Evolutionary conservation across 1,140 invertebrate genomes (phyloP), one percentile per base, ranked within the genome.

Genomic region (Zaprionus inermis): DNA sequence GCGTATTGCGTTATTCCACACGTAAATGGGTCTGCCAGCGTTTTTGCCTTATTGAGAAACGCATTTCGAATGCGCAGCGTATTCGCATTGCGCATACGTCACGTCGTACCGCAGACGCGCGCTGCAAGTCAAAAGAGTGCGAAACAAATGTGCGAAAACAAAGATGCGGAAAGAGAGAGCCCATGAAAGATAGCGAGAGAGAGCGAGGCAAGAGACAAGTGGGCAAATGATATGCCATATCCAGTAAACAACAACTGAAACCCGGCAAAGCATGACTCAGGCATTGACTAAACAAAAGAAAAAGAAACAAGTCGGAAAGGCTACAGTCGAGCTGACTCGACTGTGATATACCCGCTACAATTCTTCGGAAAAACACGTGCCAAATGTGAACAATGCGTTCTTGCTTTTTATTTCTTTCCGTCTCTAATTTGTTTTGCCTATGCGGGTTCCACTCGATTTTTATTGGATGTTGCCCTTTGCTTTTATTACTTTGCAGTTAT

Each of bases 11-110:
- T 9, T 20, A 49, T 49, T 49, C 44, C 44, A 18, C 44, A 49
- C 5, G 11, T 20, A 22, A 20, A 49, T 22, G 11, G 10, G 18
- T 18, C 44, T 18, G 44, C 44, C 3, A 22, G 9, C 20, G 11
- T 20, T 18, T 49, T 22, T 18, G 18, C 44, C 44, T 49, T 49
- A 49, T 22, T 9, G 18, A 52, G 54, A 18, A 38, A 54, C 61
- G 66, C 63, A 73, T 88, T 88, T 55, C 34, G 61, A 49, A 83
- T 88, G 76, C 82, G 66, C 18, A 55, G 57, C 67, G 66, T 44
- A 16, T 65, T 30, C 66, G 74, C 72, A 79, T 82, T 79, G 77
- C 80, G 78, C 68, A 83, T 88, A 88, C 83, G 83, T 88, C 83
- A 88, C 73, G 83, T 83, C 72, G 77, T 70, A 10, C 63, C 76